Conservation (phyloP, 92 coral and sea anemone species). For the Palythoa grandiflora region DNA sequence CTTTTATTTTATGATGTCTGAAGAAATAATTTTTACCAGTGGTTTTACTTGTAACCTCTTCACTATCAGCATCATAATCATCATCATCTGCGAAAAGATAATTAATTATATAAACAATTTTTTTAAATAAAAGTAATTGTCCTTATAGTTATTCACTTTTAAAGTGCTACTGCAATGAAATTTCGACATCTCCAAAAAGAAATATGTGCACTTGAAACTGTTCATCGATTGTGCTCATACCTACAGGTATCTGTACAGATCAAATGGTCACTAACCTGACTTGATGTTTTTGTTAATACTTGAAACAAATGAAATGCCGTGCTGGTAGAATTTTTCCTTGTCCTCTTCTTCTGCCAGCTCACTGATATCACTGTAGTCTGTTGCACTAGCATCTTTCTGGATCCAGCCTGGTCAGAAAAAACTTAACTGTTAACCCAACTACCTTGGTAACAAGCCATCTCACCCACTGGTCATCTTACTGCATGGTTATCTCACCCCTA, state of each 20-base stretch:
- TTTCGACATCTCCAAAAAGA: too few relatives aligned
- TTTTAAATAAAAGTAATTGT: not conserved
- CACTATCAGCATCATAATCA: constrained; percentile 70
- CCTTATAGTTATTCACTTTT: too few relatives aligned
- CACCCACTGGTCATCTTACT: not conserved
- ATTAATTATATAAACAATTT: not conserved
- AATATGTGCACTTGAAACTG: too few relatives aligned
- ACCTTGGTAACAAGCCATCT: not conserved
- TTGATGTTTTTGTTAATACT: constrained; percentile 6
- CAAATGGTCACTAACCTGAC: constrained; percentile 14
- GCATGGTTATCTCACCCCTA: too few relatives aligned
- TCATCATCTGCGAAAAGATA: constrained; percentile 42
- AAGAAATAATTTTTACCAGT: constrained; percentile 19
- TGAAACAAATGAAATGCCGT: constrained; percentile 48
- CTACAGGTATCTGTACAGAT: too few relatives aligned
- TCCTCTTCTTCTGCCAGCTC: constrained; percentile 98
- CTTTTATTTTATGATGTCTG: too few relatives aligned
- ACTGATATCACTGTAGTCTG: constrained; percentile 93
- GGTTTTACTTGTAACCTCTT: not conserved
- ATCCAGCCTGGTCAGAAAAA: constrained; percentile 64
- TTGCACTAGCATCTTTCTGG: constrained; percentile 84
- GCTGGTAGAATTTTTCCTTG: constrained; percentile 60
- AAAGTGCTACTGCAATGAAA: too few relatives aligned
- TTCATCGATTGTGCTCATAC: too few relatives aligned
- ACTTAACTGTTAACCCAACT: not conserved